phyloP scores from a whole-genome alignment of 1,140 invertebrate genomes.

The Drosophila arawakana region DNA sequence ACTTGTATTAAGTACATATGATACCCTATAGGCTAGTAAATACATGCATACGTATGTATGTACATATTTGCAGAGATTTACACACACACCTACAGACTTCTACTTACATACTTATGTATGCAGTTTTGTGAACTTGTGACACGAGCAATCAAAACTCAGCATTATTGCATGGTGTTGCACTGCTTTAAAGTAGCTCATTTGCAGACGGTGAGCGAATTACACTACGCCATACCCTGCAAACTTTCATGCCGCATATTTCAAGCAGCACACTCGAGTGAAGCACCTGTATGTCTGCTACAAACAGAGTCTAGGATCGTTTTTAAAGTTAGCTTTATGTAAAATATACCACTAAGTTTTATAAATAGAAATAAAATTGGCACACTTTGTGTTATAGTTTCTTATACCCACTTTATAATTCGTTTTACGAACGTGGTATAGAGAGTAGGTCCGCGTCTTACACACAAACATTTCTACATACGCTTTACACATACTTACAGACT shows the following conservation, averaged over 20 bases:
- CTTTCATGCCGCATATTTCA: not conserved
- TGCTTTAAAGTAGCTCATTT: constrained; percentile 22
- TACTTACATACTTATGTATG: not conserved
- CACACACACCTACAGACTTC: not conserved
- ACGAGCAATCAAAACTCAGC: constrained; percentile 26
- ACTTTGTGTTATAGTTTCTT: not conserved
- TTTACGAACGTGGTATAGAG: not conserved
- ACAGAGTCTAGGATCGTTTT: too few relatives aligned
- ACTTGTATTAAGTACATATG: constrained; percentile 13
- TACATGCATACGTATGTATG: constrained; percentile 16
- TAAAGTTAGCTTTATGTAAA: too few relatives aligned
- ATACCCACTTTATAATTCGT: not conserved
- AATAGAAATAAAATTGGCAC: not conserved
- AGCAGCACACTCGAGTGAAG: not conserved
- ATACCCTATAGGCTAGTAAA: constrained; percentile 23
- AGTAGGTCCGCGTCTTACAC: constrained; percentile 9
- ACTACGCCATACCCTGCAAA: too few relatives aligned
- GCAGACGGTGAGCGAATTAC: not conserved
- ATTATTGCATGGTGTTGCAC: constrained; percentile 21
- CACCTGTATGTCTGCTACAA: too few relatives aligned
- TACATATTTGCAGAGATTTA: constrained; percentile 7
- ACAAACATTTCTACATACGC: not conserved
- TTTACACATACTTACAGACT: not conserved
- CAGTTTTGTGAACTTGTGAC: constrained; percentile 25
- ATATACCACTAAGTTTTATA: not conserved